A percentile compares a stretch with the other conserved stretches of the same genome.
phyloP scores from a whole-genome alignment of 92 coral and sea anemone species.

The Parazoanthus darwini region DNA sequence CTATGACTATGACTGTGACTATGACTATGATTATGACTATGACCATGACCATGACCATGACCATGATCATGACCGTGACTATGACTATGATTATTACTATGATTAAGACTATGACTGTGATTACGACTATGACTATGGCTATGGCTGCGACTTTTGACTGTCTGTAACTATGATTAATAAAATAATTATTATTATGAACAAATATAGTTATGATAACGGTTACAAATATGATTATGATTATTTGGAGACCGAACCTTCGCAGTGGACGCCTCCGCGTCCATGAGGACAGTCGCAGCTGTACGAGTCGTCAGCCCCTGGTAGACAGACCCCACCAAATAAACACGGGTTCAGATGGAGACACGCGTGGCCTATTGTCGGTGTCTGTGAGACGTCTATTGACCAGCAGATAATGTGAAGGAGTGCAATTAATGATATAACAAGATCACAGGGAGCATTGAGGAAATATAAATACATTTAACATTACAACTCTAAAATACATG shows the following conservation, averaged over 20 bases:
- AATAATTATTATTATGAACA: neutral
- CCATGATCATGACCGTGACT: no score
- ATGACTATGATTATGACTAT: no score
- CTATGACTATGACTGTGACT: no score
- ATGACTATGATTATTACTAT: no score
- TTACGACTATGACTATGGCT: no score
- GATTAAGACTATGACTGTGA: no score
- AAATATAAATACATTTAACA: no score
- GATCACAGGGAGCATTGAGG: neutral
- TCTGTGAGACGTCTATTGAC: neutral
- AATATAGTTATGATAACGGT: neutral
- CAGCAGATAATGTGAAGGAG: neutral
- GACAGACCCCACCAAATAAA: slow-evolving; percentile 81
- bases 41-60: no score
- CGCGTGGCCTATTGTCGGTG: slow-evolving; percentile 18
- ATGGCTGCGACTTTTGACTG: no score
- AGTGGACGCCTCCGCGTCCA: slow-evolving; percentile 72
- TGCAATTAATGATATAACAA: neutral
- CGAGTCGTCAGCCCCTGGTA: slow-evolving; percentile 59
- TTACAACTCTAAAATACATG: no score
- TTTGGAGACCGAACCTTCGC: slow-evolving; percentile 69
- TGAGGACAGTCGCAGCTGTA: slow-evolving; percentile 76
- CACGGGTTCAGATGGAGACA: slow-evolving; percentile 82
- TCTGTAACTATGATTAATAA: no score
- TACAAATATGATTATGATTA: neutral